Evolutionary conservation across 1,140 invertebrate species (phyloP), one percentile per base, ranked within the genome.

Genomic region (Ephestia elutella): DNA sequence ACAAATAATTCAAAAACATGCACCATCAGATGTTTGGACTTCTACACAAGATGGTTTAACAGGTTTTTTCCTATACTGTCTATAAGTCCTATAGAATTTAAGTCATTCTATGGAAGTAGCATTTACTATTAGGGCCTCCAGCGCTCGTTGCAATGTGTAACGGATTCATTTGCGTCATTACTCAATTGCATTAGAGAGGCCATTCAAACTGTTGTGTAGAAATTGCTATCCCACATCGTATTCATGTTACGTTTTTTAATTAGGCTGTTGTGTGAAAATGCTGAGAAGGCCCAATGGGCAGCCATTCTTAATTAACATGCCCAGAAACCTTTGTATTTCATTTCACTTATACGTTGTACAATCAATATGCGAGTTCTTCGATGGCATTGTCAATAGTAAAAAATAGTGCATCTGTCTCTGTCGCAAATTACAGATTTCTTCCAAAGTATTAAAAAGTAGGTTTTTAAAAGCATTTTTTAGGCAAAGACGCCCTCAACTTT

Each of bases 171-270:
- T 70, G 62, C 67, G 64, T 67, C 70, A 69, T 57, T 56, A 62
- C 59, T 67, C 60, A 67, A 67, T 68, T 73, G 68, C 68, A 73
- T 70, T 70, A 73, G 65, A 66, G 62, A 70, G 68, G 65, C 68
- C 65, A 61, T 73, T 70, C 53, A 63, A 59, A 64, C 57, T 28
- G 62, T 57, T 60, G 57, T 63, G 53, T 61, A 50, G 60, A 51
- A 62, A 44, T 44, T 15, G 13, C 38, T 44, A 44, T 44, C 38
- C 38, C 38, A 44, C 38, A 44, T 15, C n/a, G 15, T 15, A 13
- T 10, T 44, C 38, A 15, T 44, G 38, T 44, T 44, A 17, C 38
- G 15, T 44, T 44, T 44, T 44, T 44, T 44, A 44, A 44, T 44
- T 44, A 44, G n/a, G 38, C 15, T 44, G 2, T 44, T 44, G 10